Base-by-base conservation (phyloP, 2,797 vertebrate species). In the Kryptopterus vitreolus region DNA sequence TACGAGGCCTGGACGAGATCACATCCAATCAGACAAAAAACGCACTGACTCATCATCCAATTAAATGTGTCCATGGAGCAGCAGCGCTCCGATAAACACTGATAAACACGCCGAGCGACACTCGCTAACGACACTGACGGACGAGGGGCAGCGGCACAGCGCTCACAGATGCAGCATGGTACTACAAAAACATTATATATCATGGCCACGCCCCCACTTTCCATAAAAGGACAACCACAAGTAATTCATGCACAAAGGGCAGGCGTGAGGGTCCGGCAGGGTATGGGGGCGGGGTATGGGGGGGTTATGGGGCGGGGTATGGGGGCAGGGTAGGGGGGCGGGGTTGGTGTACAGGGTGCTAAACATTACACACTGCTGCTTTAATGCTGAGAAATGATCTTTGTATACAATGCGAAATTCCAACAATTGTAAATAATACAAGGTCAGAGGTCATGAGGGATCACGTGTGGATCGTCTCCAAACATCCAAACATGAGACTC, bases 401-500 rank as follows among this genome's bases (percentile, higher is more conserved):
- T 38, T 20, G 31, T 9, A 18, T 33, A n/a, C 1, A 11, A 35
- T 22, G 33, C 22, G 9, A 6, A 43, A 11, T 13, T 4, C 12
- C 33, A 11, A 68, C 16, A 66, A 43, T 15, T 65, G 11, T 43
- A 7, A 43, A 22, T 26, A 7, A 48, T 48, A 48, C 24, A 22
- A 29, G 59, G 31, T 63, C 22, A 33, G 12, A 66, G 62, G 48
- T 38, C 24, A 55, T n/a, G 50, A 18, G 13, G 43, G 12, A 20
- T 8, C 38, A 76, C n/a, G 29, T 13, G 53, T 18, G 3, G 16
- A 62, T 3, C 0, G 15, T 68, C 76, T 71, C 57, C 55, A 50
- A 57, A 7, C 68, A 72, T 79, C 43, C 62, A 68, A n/a, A n/a
- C n/a, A 68, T 62, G 43, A 50, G 55, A n/a, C 52, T 38, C n/a